Evolutionary conservation across 2,888 invertebrate genomes (phyloP).

Genomic region (Rutpela maculata): DNA sequence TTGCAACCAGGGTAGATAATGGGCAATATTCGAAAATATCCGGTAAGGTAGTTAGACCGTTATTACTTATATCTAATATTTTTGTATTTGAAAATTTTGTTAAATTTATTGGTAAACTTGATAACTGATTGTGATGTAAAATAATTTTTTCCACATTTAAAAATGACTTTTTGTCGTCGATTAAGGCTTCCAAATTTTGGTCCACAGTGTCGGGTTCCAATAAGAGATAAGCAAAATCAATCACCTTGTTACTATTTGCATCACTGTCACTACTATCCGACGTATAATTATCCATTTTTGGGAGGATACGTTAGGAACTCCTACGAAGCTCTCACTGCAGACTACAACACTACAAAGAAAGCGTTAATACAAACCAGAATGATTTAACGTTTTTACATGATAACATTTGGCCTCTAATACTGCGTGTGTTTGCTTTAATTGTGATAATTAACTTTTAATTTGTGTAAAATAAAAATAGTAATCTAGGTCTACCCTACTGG

Average conservation of each 20-base stretch:
- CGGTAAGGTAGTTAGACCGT: slow-evolving; percentile 85
- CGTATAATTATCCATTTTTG: slow-evolving; percentile 85
- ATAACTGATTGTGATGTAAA: slow-evolving; percentile 90
- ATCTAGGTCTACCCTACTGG: background rate
- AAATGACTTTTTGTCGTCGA: slow-evolving; percentile 78
- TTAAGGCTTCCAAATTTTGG: slow-evolving; percentile 79
- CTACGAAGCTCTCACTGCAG: background rate
- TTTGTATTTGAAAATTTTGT: slow-evolving; percentile 84
- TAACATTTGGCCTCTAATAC: slow-evolving; percentile 38
- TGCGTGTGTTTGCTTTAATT: slow-evolving; percentile 22
- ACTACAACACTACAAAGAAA: slow-evolving; percentile 10
- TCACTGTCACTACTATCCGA: slow-evolving; percentile 87
- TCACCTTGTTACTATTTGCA: slow-evolving; percentile 78
- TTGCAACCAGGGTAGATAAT: slow-evolving; percentile 87
- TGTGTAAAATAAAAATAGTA: background rate
- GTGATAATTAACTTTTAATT: slow-evolving; percentile 18
- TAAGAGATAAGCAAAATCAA: slow-evolving; percentile 82
- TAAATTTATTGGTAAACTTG: slow-evolving; percentile 79
- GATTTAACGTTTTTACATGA: slow-evolving; percentile 18
- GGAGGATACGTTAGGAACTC: background rate
- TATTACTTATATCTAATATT: slow-evolving; percentile 91
- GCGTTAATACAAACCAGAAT: slow-evolving; percentile 17
- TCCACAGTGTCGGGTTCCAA: slow-evolving; percentile 78
- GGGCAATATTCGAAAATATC: slow-evolving; percentile 86
- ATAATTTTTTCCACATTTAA: slow-evolving; percentile 84